Evolutionary conservation across 2,888 invertebrate genomes (phyloP).

Genomic region (Deilephila elpenor): DNA sequence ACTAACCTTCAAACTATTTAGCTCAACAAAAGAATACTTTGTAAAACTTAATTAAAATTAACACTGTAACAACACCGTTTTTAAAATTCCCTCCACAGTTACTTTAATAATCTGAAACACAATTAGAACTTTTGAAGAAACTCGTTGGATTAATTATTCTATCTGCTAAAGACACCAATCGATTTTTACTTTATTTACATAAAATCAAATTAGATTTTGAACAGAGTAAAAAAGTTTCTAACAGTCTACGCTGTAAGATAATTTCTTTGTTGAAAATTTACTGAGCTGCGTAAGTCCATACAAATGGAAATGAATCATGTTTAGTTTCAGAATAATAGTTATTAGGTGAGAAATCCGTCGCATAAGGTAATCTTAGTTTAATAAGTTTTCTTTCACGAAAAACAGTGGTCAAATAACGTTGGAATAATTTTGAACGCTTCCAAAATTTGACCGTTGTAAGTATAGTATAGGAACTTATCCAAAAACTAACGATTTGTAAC

Average conservation of each 20-base stretch:
- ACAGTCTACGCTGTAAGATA: neutral
- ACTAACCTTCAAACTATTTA: constrained; percentile 4
- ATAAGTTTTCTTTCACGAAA: too few relatives aligned
- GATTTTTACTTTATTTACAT: neutral
- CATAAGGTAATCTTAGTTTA: too few relatives aligned
- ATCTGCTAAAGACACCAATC: neutral
- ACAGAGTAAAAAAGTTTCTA: neutral
- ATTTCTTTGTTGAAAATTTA: neutral
- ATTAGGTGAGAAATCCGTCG: too few relatives aligned
- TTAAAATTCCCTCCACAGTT: constrained; percentile 1
- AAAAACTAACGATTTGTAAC: too few relatives aligned
- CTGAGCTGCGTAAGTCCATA: neutral
- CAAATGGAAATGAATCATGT: too few relatives aligned
- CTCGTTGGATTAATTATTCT: constrained; percentile 5
- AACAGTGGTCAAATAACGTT: too few relatives aligned
- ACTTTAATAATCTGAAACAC: constrained; percentile 6
- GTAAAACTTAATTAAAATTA: constrained; percentile 18
- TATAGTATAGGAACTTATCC: too few relatives aligned
- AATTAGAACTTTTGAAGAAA: constrained; percentile 12
- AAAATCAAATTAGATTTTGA: neutral
- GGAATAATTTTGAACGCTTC: too few relatives aligned
- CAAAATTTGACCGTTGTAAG: too few relatives aligned
- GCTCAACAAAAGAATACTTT: constrained; percentile 9
- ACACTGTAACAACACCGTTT: constrained; percentile 8
- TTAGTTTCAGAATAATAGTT: too few relatives aligned